Percentiles rank a stretch among this genome's conserved stretches.
phyloP scores from a whole-genome alignment of 2,888 invertebrate genomes.

The Drosophila nr. perissopoda region DNA sequence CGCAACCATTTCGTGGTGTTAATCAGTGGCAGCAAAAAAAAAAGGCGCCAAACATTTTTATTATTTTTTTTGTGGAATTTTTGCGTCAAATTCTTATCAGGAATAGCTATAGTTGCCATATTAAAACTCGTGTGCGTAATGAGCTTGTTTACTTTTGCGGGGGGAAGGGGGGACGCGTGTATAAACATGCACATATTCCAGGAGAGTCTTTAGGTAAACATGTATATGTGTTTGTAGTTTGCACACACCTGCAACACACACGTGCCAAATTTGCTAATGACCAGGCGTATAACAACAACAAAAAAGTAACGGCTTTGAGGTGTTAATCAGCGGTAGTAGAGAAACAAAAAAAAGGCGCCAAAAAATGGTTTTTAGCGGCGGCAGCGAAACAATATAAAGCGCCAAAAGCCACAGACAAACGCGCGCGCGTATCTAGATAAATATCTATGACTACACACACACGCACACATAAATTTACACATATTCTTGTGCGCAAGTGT shows the following conservation, averaged over 20 bases:
- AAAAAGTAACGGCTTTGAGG: conserved; percentile 62
- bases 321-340: conserved; percentile 65
- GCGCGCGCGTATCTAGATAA: conserved; percentile 74
- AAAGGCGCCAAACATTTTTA: conserved; percentile 15
- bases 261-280: conserved; percentile 61
- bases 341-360: conserved; percentile 36
- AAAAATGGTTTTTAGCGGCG: conserved; percentile 24
- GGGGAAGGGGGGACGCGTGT: neutral
- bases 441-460: conserved; percentile 53
- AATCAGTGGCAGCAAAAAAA: conserved; percentile 47
- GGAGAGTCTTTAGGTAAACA: no score
- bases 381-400: conserved; percentile 50
- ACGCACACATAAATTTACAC: neutral
- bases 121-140: conserved; percentile 18
- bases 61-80: neutral
- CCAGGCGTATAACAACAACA: conserved; percentile 8
- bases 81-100: conserved; percentile 10
- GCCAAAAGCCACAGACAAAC: conserved; percentile 60
- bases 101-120: neutral
- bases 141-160: neutral
- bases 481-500: neutral
- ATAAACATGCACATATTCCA: neutral
- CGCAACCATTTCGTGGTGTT: conserved; percentile 59
- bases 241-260: conserved; percentile 23
- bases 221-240: neutral